These are phyloP conservation scores for Asobara japonica DNA, from an alignment of 1,140 invertebrate genomes.

Conservation along the genomic window DNA sequence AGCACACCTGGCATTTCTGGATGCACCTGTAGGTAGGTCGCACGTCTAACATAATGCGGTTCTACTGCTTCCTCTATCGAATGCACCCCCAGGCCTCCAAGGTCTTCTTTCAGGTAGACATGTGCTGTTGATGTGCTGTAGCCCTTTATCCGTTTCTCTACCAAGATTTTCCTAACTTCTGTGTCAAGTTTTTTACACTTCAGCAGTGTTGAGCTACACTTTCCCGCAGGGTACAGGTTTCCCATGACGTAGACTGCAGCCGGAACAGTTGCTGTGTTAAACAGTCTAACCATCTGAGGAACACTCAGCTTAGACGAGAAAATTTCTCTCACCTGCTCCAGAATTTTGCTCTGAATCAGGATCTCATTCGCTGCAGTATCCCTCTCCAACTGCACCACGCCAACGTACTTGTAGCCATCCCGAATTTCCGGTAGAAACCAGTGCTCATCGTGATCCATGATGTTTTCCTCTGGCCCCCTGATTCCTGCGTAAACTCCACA, in stretches of 20 bases:
- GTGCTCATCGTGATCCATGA: background rate
- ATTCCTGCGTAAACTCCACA: conserved; percentile 33
- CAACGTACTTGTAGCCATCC: conserved; percentile 40
- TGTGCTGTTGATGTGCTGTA: too few relatives aligned
- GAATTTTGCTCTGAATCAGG: conserved; percentile 12
- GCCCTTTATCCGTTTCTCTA: too few relatives aligned
- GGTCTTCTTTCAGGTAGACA: too few relatives aligned
- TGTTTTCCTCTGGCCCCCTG: background rate
- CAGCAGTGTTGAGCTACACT: background rate
- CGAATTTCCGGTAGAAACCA: conserved; percentile 36
- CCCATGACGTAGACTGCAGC: conserved; percentile 1
- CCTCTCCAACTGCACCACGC: conserved; percentile 36
- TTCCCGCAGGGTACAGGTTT: conserved; percentile 13
- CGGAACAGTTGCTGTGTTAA: background rate
- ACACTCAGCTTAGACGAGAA: conserved; percentile 33
- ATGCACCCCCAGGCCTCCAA: too few relatives aligned
- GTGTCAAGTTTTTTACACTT: background rate
- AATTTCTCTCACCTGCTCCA: conserved; percentile 14
- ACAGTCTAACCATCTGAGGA: conserved; percentile 32
- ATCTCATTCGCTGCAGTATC: conserved; percentile 28
- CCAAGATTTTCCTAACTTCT: background rate
- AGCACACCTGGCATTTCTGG: too few relatives aligned
- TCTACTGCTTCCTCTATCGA: too few relatives aligned
- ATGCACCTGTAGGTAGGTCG: too few relatives aligned
- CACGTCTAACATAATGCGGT: too few relatives aligned